These are phyloP conservation scores for Gobius niger DNA, from an alignment of 2,113 vertebrate genomes.

Conservation along the genomic window DNA sequence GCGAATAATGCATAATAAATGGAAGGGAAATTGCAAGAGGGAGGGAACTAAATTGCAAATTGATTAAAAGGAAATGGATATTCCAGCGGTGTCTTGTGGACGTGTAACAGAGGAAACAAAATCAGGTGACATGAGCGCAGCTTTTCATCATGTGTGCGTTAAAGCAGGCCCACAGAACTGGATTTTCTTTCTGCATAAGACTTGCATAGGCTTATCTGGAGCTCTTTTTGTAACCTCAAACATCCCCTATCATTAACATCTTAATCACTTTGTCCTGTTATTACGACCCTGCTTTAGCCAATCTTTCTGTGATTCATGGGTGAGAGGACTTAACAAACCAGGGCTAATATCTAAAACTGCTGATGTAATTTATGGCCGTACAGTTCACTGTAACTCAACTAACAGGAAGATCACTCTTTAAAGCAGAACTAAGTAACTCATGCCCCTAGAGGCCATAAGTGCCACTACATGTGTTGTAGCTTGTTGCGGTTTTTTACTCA, in stretches of 20 bases:
- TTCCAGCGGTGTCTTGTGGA: constrained; percentile 56
- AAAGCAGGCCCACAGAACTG: constrained; percentile 44
- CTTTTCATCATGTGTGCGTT: constrained; percentile 41
- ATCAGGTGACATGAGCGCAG: constrained; percentile 40
- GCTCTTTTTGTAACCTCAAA: constrained; percentile 38
- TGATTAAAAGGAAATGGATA: constrained; percentile 78
- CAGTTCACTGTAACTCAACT: neutral
- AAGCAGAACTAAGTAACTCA: too few species aligned
- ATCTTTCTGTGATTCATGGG: constrained; percentile 3
- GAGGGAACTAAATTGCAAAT: constrained; percentile 74
- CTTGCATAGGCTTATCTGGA: constrained; percentile 28
- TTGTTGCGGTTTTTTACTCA: too few species aligned
- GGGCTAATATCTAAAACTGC: neutral
- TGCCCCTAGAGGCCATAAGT: too few species aligned
- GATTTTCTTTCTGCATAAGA: constrained; percentile 34
- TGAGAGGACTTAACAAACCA: constrained; percentile 5
- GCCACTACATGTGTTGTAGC: too few species aligned
- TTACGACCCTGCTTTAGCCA: neutral
- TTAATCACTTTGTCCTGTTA: constrained; percentile 24
- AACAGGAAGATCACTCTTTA: neutral
- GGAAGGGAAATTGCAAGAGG: constrained; percentile 71
- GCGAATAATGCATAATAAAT: constrained; percentile 80
- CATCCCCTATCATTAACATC: constrained; percentile 43
- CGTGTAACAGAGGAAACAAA: constrained; percentile 65
- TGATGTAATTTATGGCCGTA: too few species aligned